phyloP scores from a whole-genome alignment of 1,140 invertebrate genomes.

The Ceratitis capitata region DNA sequence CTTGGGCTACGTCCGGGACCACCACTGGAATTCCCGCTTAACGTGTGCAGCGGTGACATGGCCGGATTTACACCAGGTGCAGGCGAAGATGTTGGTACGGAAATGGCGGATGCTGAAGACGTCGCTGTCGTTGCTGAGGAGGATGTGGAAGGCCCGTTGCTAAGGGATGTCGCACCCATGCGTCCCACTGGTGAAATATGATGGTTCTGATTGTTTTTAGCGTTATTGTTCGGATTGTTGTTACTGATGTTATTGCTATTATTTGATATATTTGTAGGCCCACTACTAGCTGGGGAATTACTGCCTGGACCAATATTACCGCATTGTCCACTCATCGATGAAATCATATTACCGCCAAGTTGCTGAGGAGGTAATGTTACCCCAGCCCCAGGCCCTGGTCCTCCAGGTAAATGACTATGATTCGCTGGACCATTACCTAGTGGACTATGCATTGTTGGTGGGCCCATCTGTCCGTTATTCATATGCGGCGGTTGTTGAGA shows the following conservation, averaged over 20 bases:
- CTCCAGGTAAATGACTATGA: slow-evolving; percentile 58
- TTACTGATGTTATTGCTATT: slow-evolving; percentile 43
- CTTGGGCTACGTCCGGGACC: slow-evolving; percentile 44
- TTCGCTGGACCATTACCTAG: slow-evolving; percentile 60
- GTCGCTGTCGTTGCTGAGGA: slow-evolving; percentile 46
- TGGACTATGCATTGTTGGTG: slow-evolving; percentile 61
- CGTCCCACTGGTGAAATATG: slow-evolving; percentile 56
- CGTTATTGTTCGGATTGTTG: slow-evolving; percentile 48
- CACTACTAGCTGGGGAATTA: slow-evolving; percentile 40
- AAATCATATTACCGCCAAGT: slow-evolving; percentile 38
- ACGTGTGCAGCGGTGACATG: slow-evolving; percentile 60
- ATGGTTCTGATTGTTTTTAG: slow-evolving; percentile 59
- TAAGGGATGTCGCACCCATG: slow-evolving; percentile 54
- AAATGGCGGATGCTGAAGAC: slow-evolving; percentile 54
- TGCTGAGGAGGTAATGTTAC: slow-evolving; percentile 44
- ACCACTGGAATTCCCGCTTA: slow-evolving; percentile 48
- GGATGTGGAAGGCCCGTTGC: slow-evolving; percentile 54
- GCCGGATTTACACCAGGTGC: slow-evolving; percentile 53
- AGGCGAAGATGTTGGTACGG: slow-evolving; percentile 63
- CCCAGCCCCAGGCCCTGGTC: slow-evolving; percentile 57
- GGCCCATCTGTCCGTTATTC: slow-evolving; percentile 64
- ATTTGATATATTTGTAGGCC: slow-evolving; percentile 43
- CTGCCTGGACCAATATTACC: slow-evolving; percentile 45
- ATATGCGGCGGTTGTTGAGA: slow-evolving; percentile 56
- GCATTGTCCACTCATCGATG: slow-evolving; percentile 45